These are phyloP conservation scores for Gadus macrocephalus DNA, from an alignment of 2,113 vertebrate species.

Conservation along the genomic window DNA sequence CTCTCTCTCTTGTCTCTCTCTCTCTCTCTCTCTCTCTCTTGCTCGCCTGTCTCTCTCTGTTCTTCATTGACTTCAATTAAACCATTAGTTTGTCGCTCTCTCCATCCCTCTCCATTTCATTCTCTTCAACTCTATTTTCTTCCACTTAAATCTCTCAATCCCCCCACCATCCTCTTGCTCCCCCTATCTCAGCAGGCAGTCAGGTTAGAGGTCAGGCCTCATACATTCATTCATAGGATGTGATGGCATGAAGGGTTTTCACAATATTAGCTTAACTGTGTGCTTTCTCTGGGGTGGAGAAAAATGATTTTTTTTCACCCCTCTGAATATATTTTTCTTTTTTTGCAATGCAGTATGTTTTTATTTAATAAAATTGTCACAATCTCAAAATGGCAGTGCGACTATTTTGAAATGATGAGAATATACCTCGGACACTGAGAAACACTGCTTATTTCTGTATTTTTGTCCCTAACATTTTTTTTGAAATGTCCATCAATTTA, in stretches of 20 bases:
- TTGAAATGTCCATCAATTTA: too few relatives aligned
- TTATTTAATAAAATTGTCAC: too few relatives aligned
- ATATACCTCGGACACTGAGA: too few relatives aligned
- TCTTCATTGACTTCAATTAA: not conserved
- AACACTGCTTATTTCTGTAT: too few relatives aligned
- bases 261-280: constrained; percentile 35
- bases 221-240: constrained; percentile 58
- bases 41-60: too few relatives aligned
- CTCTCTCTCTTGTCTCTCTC: too few relatives aligned
- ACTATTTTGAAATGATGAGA: too few relatives aligned
- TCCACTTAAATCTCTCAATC: not conserved
- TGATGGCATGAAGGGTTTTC: constrained; percentile 37
- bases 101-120: not conserved
- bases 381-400: too few relatives aligned
- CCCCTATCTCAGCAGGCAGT: constrained; percentile 33
- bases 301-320: not conserved
- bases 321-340: not conserved
- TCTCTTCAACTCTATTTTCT: not conserved
- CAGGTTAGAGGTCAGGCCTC: constrained; percentile 50
- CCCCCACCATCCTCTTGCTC: constrained; percentile 18
- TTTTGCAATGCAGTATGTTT: too few relatives aligned
- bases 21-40: too few relatives aligned
- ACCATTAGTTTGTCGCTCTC: too few relatives aligned
- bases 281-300: constrained; percentile 13
- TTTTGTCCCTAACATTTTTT: too few relatives aligned